Percentiles rank a stretch among this genome's conserved stretches.
Conservation (phyloP, 2,888 invertebrate species). For the Tanytarsus gracilentus region DNA sequence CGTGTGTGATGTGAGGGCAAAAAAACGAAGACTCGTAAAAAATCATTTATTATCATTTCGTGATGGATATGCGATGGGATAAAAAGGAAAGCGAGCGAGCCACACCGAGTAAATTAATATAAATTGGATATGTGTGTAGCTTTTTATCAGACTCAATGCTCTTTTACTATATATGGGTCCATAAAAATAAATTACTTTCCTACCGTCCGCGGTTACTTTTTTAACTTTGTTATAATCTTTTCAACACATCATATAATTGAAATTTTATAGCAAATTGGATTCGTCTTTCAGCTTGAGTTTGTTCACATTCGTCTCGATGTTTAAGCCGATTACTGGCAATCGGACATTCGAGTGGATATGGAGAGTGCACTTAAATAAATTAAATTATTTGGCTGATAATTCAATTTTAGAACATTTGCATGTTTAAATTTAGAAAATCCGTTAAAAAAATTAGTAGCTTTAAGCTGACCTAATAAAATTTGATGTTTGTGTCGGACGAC, state of each 20-base stretch:
- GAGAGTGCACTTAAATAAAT: too few relatives aligned
- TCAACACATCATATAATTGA: constrained; percentile 4
- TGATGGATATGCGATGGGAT: neutral
- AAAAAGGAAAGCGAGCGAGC: neutral
- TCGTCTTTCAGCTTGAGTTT: neutral
- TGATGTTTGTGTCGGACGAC: too few relatives aligned
- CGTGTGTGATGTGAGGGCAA: too few relatives aligned
- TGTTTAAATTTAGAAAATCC: too few relatives aligned
- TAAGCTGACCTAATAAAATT: too few relatives aligned
- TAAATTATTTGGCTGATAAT: too few relatives aligned
- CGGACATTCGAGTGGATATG: too few relatives aligned
- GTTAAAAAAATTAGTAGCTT: too few relatives aligned
- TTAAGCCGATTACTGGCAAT: too few relatives aligned
- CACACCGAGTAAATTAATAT: constrained; percentile 13
- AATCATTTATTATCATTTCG: constrained; percentile 21
- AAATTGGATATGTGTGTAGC: constrained; percentile 8
- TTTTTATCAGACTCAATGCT: neutral
- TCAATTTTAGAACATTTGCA: too few relatives aligned
- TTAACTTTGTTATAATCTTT: constrained; percentile 10
- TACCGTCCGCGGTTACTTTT: neutral
- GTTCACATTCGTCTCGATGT: too few relatives aligned
- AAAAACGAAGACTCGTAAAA: constrained; percentile 10
- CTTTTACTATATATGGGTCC: neutral
- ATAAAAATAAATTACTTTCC: constrained; percentile 17
- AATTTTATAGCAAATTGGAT: neutral